Evolutionary conservation across 37 sponge, comb jelly and placozoan species (phyloP), one percentile per base, ranked within the genome.

Genomic region (Mnemiopsis leidyi): DNA sequence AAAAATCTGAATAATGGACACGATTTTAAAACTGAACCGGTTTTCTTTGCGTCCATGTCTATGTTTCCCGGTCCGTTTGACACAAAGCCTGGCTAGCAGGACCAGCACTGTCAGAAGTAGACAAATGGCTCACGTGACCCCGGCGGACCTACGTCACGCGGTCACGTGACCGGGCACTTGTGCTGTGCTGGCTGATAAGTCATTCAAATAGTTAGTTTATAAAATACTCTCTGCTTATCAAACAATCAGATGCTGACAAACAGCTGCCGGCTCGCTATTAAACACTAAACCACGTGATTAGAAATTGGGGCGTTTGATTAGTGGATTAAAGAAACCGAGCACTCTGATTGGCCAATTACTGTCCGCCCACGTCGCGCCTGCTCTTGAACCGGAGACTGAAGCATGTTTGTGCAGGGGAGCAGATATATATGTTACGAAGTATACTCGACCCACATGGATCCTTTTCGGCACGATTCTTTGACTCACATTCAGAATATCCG

Each of bases 151-250:
- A 48, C 61, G 61, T 48, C 9, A 13, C 13, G 13, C 9, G 5
- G 61, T 48, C 61, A 48, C 61, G 61, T 48, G 61, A 48, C 61
- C 5, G 61, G 61, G 13, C 61, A 48, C 61, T 48, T 48, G 61
- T 18, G 61, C 5, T 48, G 9, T 48, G 61, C 61, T 77, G 79
- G 79, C 79, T 77, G 16, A 32, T 31, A 32, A 32, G 79, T 32
- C 79, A 77, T 77, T 77, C 35, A 77, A 77, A 77, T 77, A 77
- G 79, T 32, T 20, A 77, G 35, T 77, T 77, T 77, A 77, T 77
- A 34, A 77, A 77, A 77, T 32, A 32, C 32, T 1, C 79, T 28
- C 79, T 77, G 79, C 79, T 77, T 77, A 77, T 77, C 79, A 77
- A 77, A 77, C 79, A 77, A 77, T 77, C 79, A 77, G 79, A 1